phyloP scores from a whole-genome alignment of 1,140 invertebrate genomes.

The Bathynomus jamesi region DNA sequence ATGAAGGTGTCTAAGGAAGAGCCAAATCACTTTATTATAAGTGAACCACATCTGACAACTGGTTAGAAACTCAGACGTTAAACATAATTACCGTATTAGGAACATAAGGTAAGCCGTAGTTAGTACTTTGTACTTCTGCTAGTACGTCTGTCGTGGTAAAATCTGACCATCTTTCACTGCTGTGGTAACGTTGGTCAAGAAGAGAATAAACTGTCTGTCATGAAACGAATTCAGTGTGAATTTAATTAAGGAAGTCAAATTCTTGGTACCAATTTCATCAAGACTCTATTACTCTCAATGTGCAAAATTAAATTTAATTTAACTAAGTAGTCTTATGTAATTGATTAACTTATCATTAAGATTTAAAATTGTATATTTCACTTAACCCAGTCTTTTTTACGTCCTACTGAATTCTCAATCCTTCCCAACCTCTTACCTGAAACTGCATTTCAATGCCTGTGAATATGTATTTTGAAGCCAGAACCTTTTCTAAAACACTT shows the following conservation, averaged over 20 bases:
- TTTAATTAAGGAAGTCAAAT: background rate
- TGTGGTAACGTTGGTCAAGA: constrained; percentile 84
- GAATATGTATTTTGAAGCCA: constrained; percentile 75
- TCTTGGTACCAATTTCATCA: background rate
- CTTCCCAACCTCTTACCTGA: constrained; percentile 52
- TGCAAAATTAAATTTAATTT: background rate
- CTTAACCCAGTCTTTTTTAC: background rate
- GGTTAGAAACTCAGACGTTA: background rate
- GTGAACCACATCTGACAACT: background rate
- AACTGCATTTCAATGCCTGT: constrained; percentile 82
- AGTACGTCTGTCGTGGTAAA: constrained; percentile 62
- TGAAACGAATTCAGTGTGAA: constrained; percentile 53
- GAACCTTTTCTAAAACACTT: constrained; percentile 64
- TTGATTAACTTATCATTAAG: background rate
- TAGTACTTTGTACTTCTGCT: constrained; percentile 66
- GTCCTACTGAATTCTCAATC: background rate
- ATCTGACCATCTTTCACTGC: constrained; percentile 47
- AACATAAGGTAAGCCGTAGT: constrained; percentile 79
- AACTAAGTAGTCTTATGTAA: background rate
- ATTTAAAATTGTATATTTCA: too few relatives aligned
- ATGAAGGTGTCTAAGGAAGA: background rate
- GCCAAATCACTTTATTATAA: background rate
- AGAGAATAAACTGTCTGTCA: constrained; percentile 81
- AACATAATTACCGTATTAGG: constrained; percentile 60
- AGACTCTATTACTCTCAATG: background rate